A percentile compares a stretch with the other conserved stretches of the same genome.
These are phyloP conservation scores for Bubalus kerabau DNA, from an alignment of 2,113 vertebrate genomes.

Conservation along the genomic window DNA sequence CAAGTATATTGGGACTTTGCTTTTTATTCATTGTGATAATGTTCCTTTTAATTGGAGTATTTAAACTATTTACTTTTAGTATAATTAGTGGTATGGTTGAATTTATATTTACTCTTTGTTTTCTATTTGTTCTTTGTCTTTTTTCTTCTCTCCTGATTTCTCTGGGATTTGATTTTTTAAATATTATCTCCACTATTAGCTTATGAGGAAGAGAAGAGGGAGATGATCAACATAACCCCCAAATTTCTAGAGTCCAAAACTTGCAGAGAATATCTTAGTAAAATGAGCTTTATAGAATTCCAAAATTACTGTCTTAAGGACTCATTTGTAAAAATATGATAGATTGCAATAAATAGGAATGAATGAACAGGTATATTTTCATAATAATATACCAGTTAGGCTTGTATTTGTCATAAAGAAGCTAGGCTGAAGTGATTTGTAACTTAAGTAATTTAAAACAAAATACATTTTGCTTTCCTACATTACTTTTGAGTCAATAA, in stretches of 20 bases:
- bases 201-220: background rate
- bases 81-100: background rate
- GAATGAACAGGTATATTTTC: background rate
- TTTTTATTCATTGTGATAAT: background rate
- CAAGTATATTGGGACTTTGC: background rate
- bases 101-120: background rate
- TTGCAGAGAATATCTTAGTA: background rate
- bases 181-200: background rate
- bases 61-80: background rate
- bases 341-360: background rate
- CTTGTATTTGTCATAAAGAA: background rate
- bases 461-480: background rate
- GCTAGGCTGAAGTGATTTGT: background rate
- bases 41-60: background rate
- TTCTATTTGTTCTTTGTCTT: background rate
- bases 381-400: background rate
- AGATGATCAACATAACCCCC: background rate
- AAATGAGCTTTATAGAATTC: background rate
- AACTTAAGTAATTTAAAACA: background rate
- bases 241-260: background rate
- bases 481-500: background rate
- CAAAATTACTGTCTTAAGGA: background rate
- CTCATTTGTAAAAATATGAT: background rate
- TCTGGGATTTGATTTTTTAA: background rate
- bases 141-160: background rate